Evolutionary conservation across 1,140 invertebrate genomes (phyloP), one percentile per base, ranked within the genome.

Genomic region (Lasioglossum albipes): DNA sequence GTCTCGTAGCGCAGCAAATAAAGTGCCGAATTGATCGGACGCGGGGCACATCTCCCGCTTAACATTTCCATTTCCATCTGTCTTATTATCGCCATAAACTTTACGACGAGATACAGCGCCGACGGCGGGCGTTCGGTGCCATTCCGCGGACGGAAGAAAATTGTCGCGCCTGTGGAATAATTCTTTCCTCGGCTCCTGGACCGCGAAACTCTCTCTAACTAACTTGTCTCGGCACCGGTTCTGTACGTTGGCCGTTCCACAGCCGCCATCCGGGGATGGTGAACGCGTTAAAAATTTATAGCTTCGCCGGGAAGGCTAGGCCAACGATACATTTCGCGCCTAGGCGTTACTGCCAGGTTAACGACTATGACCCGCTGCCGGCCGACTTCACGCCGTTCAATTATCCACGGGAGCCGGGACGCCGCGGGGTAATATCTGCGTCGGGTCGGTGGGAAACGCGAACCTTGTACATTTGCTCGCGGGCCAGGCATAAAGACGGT

Each of bases 311-410:
- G 27, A 13, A 13, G 57, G n/a, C 13, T 42, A 13, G 61, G 59
- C 42, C 79, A 68, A 80, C 83, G 77, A 85, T 83, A 80, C 69
- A 52, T 74, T 76, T 72, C 65, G 52, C 61, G 75, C 62, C 73
- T 59, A 75, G 54, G 54, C 84, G 79, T 68, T 72, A 81, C 76
- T 65, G 74, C 66, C 77, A 73, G 67, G 68, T 76, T 84, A 85
- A 85, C 84, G 79, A 75, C 36, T 71, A 72, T 72, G 75, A 75
- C 75, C 69, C 65, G 71, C 71, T 68, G 72, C 62, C 64, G 79
- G 78, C 52, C 71, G 75, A 79, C 81, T 62, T 81, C 71, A 65
- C 75, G 75, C 75, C 68, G 71, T 86, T 85, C 84, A 86, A 86
- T 86, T 86, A 86, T 86, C 79, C 71, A 31, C 49, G 42, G 36